Base-by-base conservation (phyloP, 2,113 vertebrate species). In the Pteruthius melanotis region DNA sequence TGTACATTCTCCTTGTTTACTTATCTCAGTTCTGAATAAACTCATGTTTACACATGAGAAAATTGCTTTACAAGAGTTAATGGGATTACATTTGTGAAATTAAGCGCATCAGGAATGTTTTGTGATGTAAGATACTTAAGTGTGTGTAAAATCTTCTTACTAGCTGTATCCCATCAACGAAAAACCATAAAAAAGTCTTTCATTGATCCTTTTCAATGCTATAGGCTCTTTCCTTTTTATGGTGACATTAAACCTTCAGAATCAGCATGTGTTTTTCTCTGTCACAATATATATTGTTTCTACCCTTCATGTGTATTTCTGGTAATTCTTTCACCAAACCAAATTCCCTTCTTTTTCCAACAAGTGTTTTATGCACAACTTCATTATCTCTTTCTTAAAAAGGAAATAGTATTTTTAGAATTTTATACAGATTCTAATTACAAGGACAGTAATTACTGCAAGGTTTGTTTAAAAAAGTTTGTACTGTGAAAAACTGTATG, bases 301-400 rank as follows among this genome's bases (percentile, higher is more conserved):
- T 84, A 49, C 49, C 15, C 21, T 78, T 95, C 52, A 13, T 69
- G 6, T 87, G 10, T 53, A 44, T 87, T 96, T 95, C 82, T 84
- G n/a, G 45, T 96, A 94, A 53, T 49, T 24, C 42, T 86, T 93
- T 57, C 28, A 20, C 70, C 56, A 95, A 85, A 56, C 45, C 54
- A 54, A 95, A 83, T 63, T 79, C 52, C 4, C 19, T 80, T 37
- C 57, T 65, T 87, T 89, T 79, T 90, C 63, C 47, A 94, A 12
- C 15, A 66, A 30, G 54, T 56, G 23, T 95, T 97, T 92, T 60
- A 52, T 76, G 18, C 24, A 8, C 85, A 93, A 11, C 72, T 87
- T 95, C 60, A 68, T 85, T 93, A 75, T 89, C 70, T 69, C 68
- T 97, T 97, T 93, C 83, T 94, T 77, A 72, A 87, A 94, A 97